Base-by-base conservation (phyloP, 2,113 vertebrate species). In the Larimichthys polyactis region DNA sequence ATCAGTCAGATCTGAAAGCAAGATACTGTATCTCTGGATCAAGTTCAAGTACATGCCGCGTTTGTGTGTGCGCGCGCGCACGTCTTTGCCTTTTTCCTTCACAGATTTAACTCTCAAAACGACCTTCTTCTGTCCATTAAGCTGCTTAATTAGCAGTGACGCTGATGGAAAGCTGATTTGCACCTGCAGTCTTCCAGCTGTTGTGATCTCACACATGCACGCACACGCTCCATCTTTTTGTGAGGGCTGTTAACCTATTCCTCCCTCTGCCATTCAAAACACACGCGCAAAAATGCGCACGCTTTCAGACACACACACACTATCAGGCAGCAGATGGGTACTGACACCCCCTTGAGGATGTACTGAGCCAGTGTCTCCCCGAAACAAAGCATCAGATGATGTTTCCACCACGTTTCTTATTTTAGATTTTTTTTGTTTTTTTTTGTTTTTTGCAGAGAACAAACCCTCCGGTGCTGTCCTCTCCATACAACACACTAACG, bases 81-180 rank as follows among this genome's bases (percentile, higher is more conserved):
- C 8, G 59, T 49, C 2, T 49, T 6, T 60, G 4, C 70, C 5
- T 17, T 71, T 19, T 46, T 40, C 17, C 29, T 66, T 83, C 10
- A 40, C 54, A 20, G 51, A 54, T 82, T 83, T 71, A 81, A 85
- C 80, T 86, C 76, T 59, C 48, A 72, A 49, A 77, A 80, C 4
- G 66, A 87, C 86, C 88, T 86, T 76, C 66, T 48, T 79, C 77
- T 82, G 77, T 62, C 68, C 71, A 88, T 90, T 91, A 91, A 87
- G 80, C 85, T 63, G 90, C 82, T 87, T 90, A 90, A 90, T 92
- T 90, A 69, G 78, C 71, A 80, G 81, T 70, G 67, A 66, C 79
- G 63, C 67, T 67, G 66, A 86, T 68, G 74, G 60, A 75, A 71
- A 83, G 69, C 86, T 79, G 70, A 91, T 89, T 66, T 82, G 62